phyloP scores from a whole-genome alignment of 2,888 invertebrate genomes.

The Scaptomyza parva region DNA sequence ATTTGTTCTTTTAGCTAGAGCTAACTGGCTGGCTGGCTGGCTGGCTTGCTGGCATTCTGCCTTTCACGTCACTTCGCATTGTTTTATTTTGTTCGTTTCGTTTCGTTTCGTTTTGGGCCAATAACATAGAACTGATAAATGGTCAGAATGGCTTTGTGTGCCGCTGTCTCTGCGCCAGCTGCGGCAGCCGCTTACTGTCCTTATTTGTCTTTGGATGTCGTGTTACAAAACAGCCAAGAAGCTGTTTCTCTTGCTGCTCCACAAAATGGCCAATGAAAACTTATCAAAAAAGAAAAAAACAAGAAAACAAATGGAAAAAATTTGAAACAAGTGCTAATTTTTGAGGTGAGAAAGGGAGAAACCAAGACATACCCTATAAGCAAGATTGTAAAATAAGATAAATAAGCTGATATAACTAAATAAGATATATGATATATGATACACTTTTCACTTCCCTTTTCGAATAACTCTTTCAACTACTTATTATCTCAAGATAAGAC shows the following conservation, averaged over 20 bases:
- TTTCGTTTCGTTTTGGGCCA: slow-evolving; percentile 56
- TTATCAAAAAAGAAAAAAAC: slow-evolving; percentile 26
- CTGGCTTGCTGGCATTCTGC: slow-evolving; percentile 25
- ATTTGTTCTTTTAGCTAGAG: slow-evolving; percentile 73
- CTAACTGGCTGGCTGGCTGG: slow-evolving; percentile 20
- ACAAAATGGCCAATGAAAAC: slow-evolving; percentile 44
- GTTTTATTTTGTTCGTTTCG: slow-evolving; percentile 7
- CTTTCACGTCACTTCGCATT: slow-evolving; percentile 25
- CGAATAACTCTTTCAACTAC: too few relatives aligned
- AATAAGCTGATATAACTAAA: too few relatives aligned
- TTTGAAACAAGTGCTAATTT: neutral
- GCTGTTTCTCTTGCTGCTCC: slow-evolving; percentile 12
- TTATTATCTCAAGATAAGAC: too few relatives aligned
- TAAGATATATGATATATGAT: too few relatives aligned
- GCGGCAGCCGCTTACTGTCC: slow-evolving; percentile 48
- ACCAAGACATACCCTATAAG: neutral
- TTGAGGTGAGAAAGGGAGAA: too few relatives aligned
- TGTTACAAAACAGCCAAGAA: slow-evolving; percentile 39
- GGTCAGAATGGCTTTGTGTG: slow-evolving; percentile 77
- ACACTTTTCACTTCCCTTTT: too few relatives aligned
- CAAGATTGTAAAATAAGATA: too few relatives aligned
- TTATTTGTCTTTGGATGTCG: slow-evolving; percentile 60
- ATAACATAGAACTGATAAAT: slow-evolving; percentile 79
- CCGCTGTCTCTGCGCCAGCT: slow-evolving; percentile 65
- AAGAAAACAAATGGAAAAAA: neutral